Evolutionary conservation across 2,888 invertebrate species (phyloP).

Genomic region (Oscheius sp.): DNA sequence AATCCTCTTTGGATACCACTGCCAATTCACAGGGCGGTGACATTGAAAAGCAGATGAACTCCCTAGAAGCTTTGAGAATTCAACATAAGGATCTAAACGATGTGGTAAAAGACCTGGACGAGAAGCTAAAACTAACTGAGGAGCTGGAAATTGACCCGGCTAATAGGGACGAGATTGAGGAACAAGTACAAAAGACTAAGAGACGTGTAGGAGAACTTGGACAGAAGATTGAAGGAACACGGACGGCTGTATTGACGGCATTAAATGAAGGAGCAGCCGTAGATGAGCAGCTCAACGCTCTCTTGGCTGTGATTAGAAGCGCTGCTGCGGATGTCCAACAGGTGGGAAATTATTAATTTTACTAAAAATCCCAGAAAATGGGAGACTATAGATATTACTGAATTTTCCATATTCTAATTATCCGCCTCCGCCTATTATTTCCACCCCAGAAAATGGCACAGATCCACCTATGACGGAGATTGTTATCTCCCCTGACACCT

Average conservation of each 20-base stretch:
- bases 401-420: no score
- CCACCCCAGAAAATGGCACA: background rate
- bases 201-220: conserved; percentile 53
- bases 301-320: conserved; percentile 38
- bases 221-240: conserved; percentile 53
- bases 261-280: conserved; percentile 51
- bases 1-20: conserved; percentile 51
- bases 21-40: conserved; percentile 44
- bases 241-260: conserved; percentile 50
- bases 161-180: conserved; percentile 51
- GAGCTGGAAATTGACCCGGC: conserved; percentile 46
- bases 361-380: no score
- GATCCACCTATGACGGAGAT: background rate
- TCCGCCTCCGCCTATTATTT: background rate
- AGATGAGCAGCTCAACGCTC: conserved; percentile 50
- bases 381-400: background rate
- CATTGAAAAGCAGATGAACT: conserved; percentile 47
- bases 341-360: conserved; percentile 7
- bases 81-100: conserved; percentile 32
- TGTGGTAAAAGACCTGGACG: conserved; percentile 30
- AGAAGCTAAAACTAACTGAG: conserved; percentile 32
- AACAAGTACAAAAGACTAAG: conserved; percentile 44
- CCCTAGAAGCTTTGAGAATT: conserved; percentile 34
- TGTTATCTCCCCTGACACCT: background rate
- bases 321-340: conserved; percentile 48